A percentile compares a stretch with the other conserved stretches of the same genome.
Evolutionary conservation across 2,797 vertebrate genomes (phyloP).

Genomic region (Crypturellus tataupa): DNA sequence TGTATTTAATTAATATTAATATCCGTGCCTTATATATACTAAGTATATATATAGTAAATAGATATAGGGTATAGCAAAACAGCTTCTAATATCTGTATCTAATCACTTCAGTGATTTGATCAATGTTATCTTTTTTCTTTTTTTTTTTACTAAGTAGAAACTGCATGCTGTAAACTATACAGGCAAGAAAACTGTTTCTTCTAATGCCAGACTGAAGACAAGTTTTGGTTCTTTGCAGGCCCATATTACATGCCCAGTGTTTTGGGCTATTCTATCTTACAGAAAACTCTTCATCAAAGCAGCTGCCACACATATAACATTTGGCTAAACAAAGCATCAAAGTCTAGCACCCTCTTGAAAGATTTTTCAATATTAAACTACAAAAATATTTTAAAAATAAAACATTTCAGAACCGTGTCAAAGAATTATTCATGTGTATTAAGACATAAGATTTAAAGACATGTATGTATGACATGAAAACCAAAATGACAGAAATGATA

Average conservation of each 20-base stretch:
- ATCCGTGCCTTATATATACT: background rate
- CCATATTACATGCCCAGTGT: background rate
- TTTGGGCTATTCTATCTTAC: background rate
- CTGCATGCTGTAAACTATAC: background rate
- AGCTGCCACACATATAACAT: background rate
- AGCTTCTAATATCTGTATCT: background rate
- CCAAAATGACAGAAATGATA: background rate
- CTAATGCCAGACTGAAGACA: background rate
- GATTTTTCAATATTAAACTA: background rate
- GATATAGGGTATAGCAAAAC: background rate
- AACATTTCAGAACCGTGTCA: background rate
- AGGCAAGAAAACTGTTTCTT: background rate
- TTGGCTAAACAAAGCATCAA: background rate
- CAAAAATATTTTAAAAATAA: background rate
- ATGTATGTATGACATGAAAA: background rate
- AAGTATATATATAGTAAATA: rapidly evolving
- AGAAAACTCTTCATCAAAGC: background rate
- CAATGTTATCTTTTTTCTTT: background rate
- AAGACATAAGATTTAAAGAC: background rate
- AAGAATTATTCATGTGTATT: background rate
- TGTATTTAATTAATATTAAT: no score
- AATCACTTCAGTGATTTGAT: background rate
- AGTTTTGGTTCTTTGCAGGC: background rate
- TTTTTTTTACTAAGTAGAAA: background rate
- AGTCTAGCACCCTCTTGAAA: background rate